A percentile compares a stretch with the other conserved stretches of the same genome.
phyloP scores from a whole-genome alignment of 2,113 vertebrate genomes.

The Mesembrinibis cayennensis region DNA sequence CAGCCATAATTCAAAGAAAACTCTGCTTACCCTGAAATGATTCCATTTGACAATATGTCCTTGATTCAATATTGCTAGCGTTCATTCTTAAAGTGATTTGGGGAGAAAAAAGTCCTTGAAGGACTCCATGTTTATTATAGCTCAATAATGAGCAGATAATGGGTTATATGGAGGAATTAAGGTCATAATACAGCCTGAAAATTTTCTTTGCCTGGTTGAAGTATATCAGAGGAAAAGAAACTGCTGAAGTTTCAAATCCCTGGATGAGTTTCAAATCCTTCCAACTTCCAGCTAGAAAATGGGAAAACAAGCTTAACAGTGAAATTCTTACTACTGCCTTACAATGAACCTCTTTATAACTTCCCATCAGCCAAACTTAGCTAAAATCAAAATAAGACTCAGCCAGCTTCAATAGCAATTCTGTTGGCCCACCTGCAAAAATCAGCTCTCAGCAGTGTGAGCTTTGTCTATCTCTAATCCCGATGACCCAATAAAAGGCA shows the following conservation, averaged over 20 bases:
- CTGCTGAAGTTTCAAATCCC: conserved; percentile 53
- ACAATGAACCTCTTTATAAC: neutral
- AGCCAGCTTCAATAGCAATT: neutral
- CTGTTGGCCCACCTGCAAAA: neutral
- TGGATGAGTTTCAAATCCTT: conserved; percentile 47
- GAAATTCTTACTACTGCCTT: neutral
- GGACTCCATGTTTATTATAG: conserved; percentile 2
- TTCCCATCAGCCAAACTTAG: neutral
- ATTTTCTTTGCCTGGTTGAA: neutral
- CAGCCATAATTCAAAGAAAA: neutral
- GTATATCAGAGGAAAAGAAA: conserved; percentile 25
- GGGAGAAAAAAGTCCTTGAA: neutral
- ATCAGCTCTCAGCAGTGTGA: neutral
- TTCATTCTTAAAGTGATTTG: conserved; percentile 10
- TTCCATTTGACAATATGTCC: neutral
- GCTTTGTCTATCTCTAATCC: neutral
- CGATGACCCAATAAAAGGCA: neutral
- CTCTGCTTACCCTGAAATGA: neutral
- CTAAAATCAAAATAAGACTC: neutral
- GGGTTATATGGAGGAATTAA: conserved; percentile 38
- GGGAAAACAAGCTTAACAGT: conserved; percentile 20
- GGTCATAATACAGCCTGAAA: conserved; percentile 41
- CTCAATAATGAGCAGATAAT: conserved; percentile 43
- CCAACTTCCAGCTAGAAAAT: conserved; percentile 20
- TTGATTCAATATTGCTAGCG: neutral